Evolutionary conservation across 2,888 invertebrate genomes (phyloP), one percentile per base, ranked within the genome.

Genomic region (Danaus chrysippus): DNA sequence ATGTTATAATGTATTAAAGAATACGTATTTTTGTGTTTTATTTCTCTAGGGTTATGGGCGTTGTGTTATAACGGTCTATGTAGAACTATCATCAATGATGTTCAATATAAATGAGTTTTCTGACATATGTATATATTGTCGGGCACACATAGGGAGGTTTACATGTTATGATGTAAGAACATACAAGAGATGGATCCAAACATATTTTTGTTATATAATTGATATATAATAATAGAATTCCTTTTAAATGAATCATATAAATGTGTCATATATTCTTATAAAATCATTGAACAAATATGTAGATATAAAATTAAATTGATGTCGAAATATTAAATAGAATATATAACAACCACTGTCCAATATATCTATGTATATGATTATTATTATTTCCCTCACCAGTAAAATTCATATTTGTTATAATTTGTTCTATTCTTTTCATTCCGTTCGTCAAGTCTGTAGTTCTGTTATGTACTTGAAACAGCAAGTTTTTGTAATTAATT

Each of bases 201-300:
- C 46, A 15, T 46, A 46, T 15, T 15, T 46, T 46, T 46, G 13
- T 46, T 11, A 49, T 17, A 49, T 10, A 10, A n/a, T 8, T 46
- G 15, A 46, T 46, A n/a, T 46, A 46, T 13, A 46, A 46, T 46
- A 15, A 13, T 13, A n/a, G 23, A 5, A 3, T 34, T 34, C 23
- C 23, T 34, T 34, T 5, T 34, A 34, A 34, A 34, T 34, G 23
- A 58, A 52, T 67, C 56, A 58, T 43, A 43, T 54, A 41, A 65
- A 62, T 68, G 17, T 15, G 9, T 49, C 15, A 49, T 49, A 49
- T 49, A 17, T 49, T 49, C 49, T 49, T 49, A 49, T 49, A 49
- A 17, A 49, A 49, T 17, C 49, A 49, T 49, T 49, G 12, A 34
- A 34, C 23, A 34, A 34, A 34, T 34, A 6, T 34, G 23, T 34